Evolutionary conservation across 2,797 vertebrate species (phyloP), one percentile per base, ranked within the genome.

Genomic region (Myotis planiceps): DNA sequence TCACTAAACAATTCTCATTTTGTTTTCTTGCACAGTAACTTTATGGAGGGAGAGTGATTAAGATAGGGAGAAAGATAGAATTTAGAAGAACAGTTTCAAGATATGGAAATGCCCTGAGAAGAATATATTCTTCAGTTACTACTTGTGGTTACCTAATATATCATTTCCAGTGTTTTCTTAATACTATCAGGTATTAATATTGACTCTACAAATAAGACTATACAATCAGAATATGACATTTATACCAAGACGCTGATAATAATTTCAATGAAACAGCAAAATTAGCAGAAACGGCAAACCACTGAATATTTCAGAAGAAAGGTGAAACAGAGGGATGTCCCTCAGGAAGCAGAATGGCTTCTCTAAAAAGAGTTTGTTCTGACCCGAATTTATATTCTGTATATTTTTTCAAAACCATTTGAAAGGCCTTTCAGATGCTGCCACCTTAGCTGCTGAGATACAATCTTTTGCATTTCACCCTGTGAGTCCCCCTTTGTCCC

Each of bases 401-500:
- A 51, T 91, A 76, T 79, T 92, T 95, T 94, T 96, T 58, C 18
- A 92, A 98, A 98, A 93, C 65, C 91, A 88, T 97, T 97, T 96
- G 96, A 97, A 92, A 97, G 95, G 91, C 74, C 96, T 94, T 83
- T 97, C 14, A 15, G 93, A 92, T 92, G 23, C 92, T 98, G 96
- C 96, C 94, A 97, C 91, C 90, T 97, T 95, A 5, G 0, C 81
- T 96, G 94, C 80, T 87, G 92, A 95, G 94, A 97, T 98, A 92
- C 3, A n/a, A 96, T 97, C 95, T 95, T 97, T 97, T 95, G 85
- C 88, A 89, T 98, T 98, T 98, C 88, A 96, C 90, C 94, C 96
- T 78, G 85, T 96, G 97, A 98, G 94, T 97, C 84, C 75, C 96
- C 63, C 97, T 97, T 92, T 97, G 94, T 98, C 93, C 96, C 49